Evolutionary conservation across 2,888 invertebrate species (phyloP), one percentile per base, ranked within the genome.

Genomic region (Alitta virens): DNA sequence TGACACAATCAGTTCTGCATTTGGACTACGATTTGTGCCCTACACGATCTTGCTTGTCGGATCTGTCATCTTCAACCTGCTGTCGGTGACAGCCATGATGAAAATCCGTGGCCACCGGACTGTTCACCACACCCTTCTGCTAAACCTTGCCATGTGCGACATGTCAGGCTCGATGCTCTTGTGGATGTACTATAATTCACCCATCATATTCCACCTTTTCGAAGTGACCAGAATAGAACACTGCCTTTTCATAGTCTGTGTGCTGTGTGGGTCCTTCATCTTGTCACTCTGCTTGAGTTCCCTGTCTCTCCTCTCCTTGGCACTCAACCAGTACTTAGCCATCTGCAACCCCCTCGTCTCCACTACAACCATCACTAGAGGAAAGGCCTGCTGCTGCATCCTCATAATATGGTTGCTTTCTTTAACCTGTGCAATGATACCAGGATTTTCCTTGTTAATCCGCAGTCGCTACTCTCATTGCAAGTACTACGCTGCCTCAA

Each of bases 11-110:
- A 23, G 26, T 5, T 23, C 49, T 16, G 49, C 60, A 42, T 70
- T 63, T 63, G 60, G 62, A 14, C 23, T 43, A 1, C 63, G 71
- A 18, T 69, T 69, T 50, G 43, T 62, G 2, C 65, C 69, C 3
- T 71, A 63, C 63, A 69, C 68, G 0, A 24, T 63, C 0, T 42
- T 71, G 2, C 43, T 65, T 18, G 38, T 57, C 18, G 27, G 60
- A 18, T 38, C 67, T 27, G 26, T 76, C 26, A 23, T 70, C 5
- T 72, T 73, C 60, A 78, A 78, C 63, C 56, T 70, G 5, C 23
- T 77, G 16, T 77, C 76, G 1, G 69, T 79, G 3, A 46, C 68
- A n/a, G 78, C 77, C n/a, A 74, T 77, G 14, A 58, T 64, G 18
- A 68, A 74, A 53, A 74, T 75, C 21, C 69, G 72, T 2, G 62